Evolutionary conservation across 2,797 vertebrate species (phyloP), one percentile per base, ranked within the genome.

Genomic region (Girardinus metallicus): DNA sequence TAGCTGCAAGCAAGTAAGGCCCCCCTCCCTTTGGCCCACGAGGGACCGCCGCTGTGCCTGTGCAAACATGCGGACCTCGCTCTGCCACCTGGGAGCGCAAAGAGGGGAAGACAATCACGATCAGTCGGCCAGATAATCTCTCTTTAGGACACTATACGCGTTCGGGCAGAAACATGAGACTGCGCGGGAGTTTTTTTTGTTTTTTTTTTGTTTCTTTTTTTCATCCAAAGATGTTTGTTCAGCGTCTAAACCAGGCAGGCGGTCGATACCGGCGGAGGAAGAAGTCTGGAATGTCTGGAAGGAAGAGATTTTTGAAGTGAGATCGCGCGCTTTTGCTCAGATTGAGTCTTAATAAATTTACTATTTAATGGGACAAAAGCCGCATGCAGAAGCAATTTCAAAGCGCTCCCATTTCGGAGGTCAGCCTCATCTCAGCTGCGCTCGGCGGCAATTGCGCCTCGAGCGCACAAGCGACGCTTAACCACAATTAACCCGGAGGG

Each of bases 401-500:
- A 88, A 90, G 87, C 71, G 15, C 64, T 51, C 8, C 76, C 55
- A 78, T 92, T 91, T 83, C 26, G 31, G 80, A 18, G 93, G 92
- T 93, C 92, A 90, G 91, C 73, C 89, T 93, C 92, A 91, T 95
- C 93, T 94, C 91, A 91, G 92, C 92, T 91, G 92, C 75, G 88
- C 78, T 66, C 87, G 85, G 88, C 86, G 73, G 89, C 91, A 87
- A 90, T 93, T 90, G 87, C 9, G 73, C 89, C 51, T 77, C 44
- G 73, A 64, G 80, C 85, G 77, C 93, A 94, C 94, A 94, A 93
- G 93, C 86, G 80, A 92, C 87, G 86, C 88, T 94, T 93, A 94
- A 94, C 92, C 94, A 94, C 94, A 95, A 95, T 95, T 94, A 95
- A 95, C 94, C 94, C 80, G 87, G 60, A 75, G 87, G 86, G 76